Conservation (phyloP, 2,113 vertebrate genomes). For the Chloebia gouldiae region DNA sequence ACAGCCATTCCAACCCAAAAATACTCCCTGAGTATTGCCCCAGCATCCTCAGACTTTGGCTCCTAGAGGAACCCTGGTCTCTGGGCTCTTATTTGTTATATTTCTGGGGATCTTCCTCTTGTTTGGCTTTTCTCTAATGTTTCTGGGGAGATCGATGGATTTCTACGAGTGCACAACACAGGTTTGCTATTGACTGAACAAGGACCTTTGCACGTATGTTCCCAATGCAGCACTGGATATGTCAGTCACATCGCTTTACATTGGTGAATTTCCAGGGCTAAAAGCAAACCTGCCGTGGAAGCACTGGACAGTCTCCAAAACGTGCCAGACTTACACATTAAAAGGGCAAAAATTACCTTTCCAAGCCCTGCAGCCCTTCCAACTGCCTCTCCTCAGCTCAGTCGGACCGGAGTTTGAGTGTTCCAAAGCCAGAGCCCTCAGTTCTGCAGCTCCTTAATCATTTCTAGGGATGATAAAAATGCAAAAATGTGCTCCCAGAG, state of each 20-base stretch:
- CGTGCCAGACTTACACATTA: fast-evolving
- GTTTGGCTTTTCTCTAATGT: background rate
- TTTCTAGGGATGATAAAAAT: slow-evolving; percentile 24
- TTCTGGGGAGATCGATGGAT: background rate
- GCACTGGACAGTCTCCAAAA: background rate
- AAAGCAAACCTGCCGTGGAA: background rate
- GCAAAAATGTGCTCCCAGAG: background rate
- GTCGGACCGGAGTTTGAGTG: background rate
- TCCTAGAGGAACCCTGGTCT: background rate
- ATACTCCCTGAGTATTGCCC: background rate
- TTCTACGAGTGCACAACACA: background rate
- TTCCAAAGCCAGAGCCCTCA: background rate
- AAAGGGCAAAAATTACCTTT: background rate
- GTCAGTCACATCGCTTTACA: background rate
- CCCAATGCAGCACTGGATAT: background rate
- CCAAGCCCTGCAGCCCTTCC: background rate
- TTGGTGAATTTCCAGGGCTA: background rate
- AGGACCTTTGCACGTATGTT: background rate
- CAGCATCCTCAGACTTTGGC: background rate
- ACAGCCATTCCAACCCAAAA: background rate
- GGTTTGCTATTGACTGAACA: background rate
- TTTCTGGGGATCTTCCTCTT: background rate
- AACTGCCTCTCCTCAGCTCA: background rate
- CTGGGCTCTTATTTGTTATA: background rate
- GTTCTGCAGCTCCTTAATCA: background rate